Evolutionary conservation across 2,888 invertebrate species (phyloP).

Genomic region (Ferrisia virgata): DNA sequence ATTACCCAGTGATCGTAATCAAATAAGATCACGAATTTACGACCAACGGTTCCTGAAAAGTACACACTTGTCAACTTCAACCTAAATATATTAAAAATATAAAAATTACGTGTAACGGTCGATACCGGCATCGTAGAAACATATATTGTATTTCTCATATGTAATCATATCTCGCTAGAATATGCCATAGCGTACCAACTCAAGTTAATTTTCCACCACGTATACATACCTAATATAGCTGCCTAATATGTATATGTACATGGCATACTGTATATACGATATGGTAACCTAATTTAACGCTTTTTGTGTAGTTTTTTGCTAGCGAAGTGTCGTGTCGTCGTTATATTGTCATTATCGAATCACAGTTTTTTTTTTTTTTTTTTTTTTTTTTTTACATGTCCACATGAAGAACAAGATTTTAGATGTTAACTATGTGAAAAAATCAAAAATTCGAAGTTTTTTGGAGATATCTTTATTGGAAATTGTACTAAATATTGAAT

Average conservation of each 20-base stretch:
- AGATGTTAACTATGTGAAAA: too few species aligned
- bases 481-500: too few species aligned
- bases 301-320: not conserved
- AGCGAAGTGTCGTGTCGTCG: not conserved
- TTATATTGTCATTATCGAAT: not conserved
- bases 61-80: not conserved
- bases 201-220: not conserved
- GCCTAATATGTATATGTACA: not conserved
- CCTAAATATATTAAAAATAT: conserved; percentile 9
- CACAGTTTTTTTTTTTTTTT: too few species aligned
- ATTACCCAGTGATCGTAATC: not conserved
- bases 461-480: too few species aligned
- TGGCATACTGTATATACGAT: not conserved
- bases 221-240: not conserved
- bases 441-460: too few species aligned
- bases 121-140: not conserved
- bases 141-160: not conserved
- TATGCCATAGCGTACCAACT: not conserved
- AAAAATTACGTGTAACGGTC: conserved; percentile 12
- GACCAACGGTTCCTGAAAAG: conserved; percentile 21
- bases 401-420: too few species aligned
- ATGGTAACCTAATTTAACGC: not conserved
- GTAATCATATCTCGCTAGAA: not conserved
- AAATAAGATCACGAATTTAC: conserved; percentile 20
- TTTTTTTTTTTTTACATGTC: too few species aligned